Base-by-base conservation (phyloP, 2,113 vertebrate species). In the Lamprotornis superbus region DNA sequence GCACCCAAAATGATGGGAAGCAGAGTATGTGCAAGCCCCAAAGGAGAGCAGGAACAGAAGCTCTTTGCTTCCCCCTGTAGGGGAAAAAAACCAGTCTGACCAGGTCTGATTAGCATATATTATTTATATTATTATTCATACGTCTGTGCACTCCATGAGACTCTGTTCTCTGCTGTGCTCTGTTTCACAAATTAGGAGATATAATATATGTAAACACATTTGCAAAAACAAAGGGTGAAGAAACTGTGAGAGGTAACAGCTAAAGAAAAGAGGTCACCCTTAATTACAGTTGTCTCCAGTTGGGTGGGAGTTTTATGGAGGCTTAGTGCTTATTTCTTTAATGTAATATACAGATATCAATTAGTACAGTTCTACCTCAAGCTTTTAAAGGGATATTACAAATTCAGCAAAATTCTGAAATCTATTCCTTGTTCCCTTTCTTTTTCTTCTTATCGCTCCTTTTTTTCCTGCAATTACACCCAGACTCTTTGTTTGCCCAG, bases 21-120 rank as follows among this genome's bases (percentile, higher is more conserved):
- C 27, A 10, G n/a, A 55, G 7, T 18, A 8, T 8, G 35, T 47
- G 25, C 39, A 70, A 87, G 13, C 21, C 91, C 81, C 74, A 71
- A 56, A 87, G 28, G 8, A 60, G 24, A 49, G 56, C 39, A 75
- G 37, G 20, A 89, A 84, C 23, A 59, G 57, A 56, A 95, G 81
- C 84, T 94, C 93, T 95, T 90, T 96, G 91, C 89, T 90, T 87
- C 91, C 84, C 87, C 70, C 94, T 87, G 37, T 95, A 89, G 94
- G 91, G 81, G 39, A 65, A 89, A 73, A 73, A 89, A 83, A 9
- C 0, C 8, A 57, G 37, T 30, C 35, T 86, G 42, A 46, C 11
- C 16, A 79, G 12, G 10, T 35, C 56, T 95, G 25, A 73, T 95
- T 91, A 87, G 25, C 61, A 57, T 87, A 20, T 5, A 57, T 87